Evolutionary conservation across 2,888 invertebrate species (phyloP).

Genomic region (Euclidia mi): DNA sequence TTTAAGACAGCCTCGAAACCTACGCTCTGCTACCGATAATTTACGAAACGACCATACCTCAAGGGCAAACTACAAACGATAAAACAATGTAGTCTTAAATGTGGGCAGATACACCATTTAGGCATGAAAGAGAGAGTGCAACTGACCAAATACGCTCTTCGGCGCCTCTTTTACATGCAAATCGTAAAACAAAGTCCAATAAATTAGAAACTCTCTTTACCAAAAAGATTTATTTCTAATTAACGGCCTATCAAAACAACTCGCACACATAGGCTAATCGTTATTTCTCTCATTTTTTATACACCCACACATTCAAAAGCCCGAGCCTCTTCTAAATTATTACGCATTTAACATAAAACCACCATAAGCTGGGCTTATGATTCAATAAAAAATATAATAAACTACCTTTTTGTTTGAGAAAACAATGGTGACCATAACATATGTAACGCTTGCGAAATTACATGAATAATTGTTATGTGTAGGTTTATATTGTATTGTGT

Average conservation of each 20-base stretch:
- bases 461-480: slow-evolving; percentile 30
- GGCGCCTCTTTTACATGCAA: slow-evolving; percentile 31
- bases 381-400: slow-evolving; percentile 45
- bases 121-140: slow-evolving; percentile 18
- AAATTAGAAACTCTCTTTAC: slow-evolving; percentile 30
- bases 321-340: slow-evolving; percentile 15
- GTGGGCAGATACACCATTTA: neutral
- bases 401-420: slow-evolving; percentile 36
- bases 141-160: neutral
- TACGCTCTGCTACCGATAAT: no score
- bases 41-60: no score
- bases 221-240: slow-evolving; percentile 37
- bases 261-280: slow-evolving; percentile 33
- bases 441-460: slow-evolving; percentile 34
- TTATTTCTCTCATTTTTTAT: neutral
- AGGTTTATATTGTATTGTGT: slow-evolving; percentile 5
- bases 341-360: slow-evolving; percentile 38
- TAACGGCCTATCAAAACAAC: slow-evolving; percentile 39
- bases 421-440: slow-evolving; percentile 47
- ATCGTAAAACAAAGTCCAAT: slow-evolving; percentile 31
- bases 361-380: slow-evolving; percentile 47
- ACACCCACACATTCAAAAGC: slow-evolving; percentile 5
- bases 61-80: no score
- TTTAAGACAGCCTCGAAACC: neutral
- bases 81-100: neutral